Base-by-base conservation (phyloP, 1,140 invertebrate genomes). In the Phthorimaea operculella region DNA sequence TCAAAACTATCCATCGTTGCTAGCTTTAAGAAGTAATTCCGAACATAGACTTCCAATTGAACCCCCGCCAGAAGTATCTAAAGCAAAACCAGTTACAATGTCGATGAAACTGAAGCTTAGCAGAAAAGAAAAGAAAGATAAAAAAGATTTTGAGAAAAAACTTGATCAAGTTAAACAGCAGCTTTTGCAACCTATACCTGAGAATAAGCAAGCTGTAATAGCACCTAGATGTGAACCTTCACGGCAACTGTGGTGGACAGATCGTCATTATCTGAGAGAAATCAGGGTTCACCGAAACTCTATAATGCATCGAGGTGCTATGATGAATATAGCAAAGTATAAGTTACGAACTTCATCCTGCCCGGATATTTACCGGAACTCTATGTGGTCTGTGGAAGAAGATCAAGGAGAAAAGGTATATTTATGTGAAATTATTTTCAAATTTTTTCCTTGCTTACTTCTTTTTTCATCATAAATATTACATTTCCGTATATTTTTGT, bases 321-420 rank as follows among this genome's bases (percentile, higher is more conserved):
- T 94, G 86, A 87, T 95, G 65, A 94, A 94, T 73, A 90, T 93
- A 53, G 90, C 91, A 34, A 90, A 93, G 57, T 96, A 96, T 78
- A 89, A 92, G 47, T 81, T 96, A 50, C 87, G 93, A 39, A 94
- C 95, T 12, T 96, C 94, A 5, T 96, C 94, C 28, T 96, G 94
- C 78, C 95, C 95, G 0, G 91, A 96, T 79, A 96, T 97, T 72
- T 96, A 95, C 76, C 88, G 90, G 60, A 96, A 96, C 74, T 96
- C 94, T 0, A 96, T 96, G 90, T 93, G 92, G 52, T 95, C 94
- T 0, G 87, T 96, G 49, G 90, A 91, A 44, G 89, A 90, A 71
- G 90, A 92, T 70, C 89, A 90, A 54, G 90, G 92, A 51, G 72
- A 78, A 64, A 89, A 92, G 79, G 90, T 91, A 86, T 11, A n/a